Conservation (phyloP, 2,113 vertebrate genomes). For the Lates calcarifer region DNA sequence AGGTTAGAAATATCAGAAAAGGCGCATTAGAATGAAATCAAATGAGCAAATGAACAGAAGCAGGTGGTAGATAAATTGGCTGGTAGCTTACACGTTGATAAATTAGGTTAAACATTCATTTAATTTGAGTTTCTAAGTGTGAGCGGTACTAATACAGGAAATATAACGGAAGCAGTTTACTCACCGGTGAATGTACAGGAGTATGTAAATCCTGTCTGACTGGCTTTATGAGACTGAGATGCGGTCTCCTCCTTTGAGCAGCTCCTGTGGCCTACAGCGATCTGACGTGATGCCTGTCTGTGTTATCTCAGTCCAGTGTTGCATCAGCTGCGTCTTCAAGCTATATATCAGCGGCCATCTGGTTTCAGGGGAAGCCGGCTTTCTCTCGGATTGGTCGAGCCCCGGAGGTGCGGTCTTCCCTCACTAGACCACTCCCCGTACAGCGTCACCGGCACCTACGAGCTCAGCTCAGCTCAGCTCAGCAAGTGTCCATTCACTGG, state of each 20-base stretch:
- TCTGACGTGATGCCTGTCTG: constrained; percentile 29
- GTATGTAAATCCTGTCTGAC: not conserved
- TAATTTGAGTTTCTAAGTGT: not conserved
- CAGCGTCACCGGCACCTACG: constrained; percentile 36
- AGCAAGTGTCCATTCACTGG: not conserved
- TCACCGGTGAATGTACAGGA: constrained; percentile 47
- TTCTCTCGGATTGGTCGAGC: constrained; percentile 78
- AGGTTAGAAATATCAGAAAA: not conserved
- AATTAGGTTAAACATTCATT: not conserved
- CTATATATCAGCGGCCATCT: constrained; percentile 76
- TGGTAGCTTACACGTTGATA: not conserved
- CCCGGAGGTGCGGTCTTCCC: constrained; percentile 82
- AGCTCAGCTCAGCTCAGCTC: not conserved
- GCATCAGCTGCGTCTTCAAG: constrained; percentile 79
- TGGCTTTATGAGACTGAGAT: not conserved
- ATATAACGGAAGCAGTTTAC: not conserved
- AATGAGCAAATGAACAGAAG: not conserved
- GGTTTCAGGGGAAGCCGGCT: constrained; percentile 73
- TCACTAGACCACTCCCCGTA: constrained; percentile 59
- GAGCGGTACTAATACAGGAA: not conserved
- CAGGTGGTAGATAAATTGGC: rapidly evolving
- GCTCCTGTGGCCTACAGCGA: not conserved
- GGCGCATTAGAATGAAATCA: not conserved
- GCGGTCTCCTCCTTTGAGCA: constrained; percentile 20
- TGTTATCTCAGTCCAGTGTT: constrained; percentile 73